Evolutionary conservation across 2,797 vertebrate species (phyloP), one percentile per base, ranked within the genome.

Genomic region (Pipistrellus nathusii): DNA sequence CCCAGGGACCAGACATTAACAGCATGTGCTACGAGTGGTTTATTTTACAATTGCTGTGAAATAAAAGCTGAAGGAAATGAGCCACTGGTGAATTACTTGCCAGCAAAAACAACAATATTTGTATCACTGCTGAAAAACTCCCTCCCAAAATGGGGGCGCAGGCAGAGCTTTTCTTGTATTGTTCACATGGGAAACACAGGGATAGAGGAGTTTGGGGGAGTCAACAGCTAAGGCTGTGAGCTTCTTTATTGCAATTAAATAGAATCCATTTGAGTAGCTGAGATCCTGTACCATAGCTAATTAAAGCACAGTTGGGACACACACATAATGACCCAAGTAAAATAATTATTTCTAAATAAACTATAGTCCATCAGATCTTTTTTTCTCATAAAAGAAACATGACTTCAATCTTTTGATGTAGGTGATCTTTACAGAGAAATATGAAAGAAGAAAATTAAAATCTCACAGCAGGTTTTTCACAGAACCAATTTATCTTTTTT

Each of bases 21-120:
- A 97, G 96, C 97, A 94, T 97, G 96, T 72, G 96, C 96, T 97
- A 97, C 2, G 48, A 98, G 82, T 97, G 96, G 98, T 97, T 98
- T 98, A 97, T 98, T 98, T 98, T 98, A 98, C 98, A 98, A 98
- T 98, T 98, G 97, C 97, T 93, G 2, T 96, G 98, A 98, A 98
- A 97, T 98, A 97, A 98, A 98, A 97, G 94, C 95, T 96, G 97
- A 98, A 98, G 96, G 96, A 98, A 98, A 98, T 94, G 97, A 98
- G 96, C 96, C 96, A 97, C 96, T 97, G 84, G 96, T 98, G 97
- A 98, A 98, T 98, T 98, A 97, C 94, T 97, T 96, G 84, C 97
- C 90, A 97, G 95, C 62, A 97, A 97, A 98, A 98, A 97, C 97
- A 98, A 97, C 97, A 97, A 97, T 97, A 97, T 98, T 97, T 97